phyloP scores from a whole-genome alignment of 2,113 vertebrate genomes.

The Nerophis ophidion region DNA sequence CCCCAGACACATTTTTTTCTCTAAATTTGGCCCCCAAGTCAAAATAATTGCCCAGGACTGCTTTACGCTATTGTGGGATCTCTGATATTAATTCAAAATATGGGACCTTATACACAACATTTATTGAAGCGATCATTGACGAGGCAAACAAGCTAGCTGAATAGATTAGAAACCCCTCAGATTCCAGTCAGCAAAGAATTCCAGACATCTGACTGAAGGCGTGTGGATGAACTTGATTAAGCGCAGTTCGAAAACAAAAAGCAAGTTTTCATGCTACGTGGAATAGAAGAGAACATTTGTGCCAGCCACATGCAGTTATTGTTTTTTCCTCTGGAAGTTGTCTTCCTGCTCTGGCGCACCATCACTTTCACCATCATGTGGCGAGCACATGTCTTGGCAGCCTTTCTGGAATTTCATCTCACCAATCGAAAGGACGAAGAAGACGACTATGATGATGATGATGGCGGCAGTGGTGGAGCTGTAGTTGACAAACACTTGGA shows the following conservation, averaged over 20 bases:
- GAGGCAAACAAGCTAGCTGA: conserved; percentile 6
- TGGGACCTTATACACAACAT: not conserved
- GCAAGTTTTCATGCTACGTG: not conserved
- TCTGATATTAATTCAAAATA: too few species aligned
- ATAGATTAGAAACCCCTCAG: conserved; percentile 19
- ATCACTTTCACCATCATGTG: conserved; percentile 32
- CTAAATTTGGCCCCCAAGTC: too few species aligned
- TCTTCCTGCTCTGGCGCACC: conserved; percentile 13
- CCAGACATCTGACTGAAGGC: conserved; percentile 11
- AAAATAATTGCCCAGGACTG: too few species aligned
- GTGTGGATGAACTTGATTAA: not conserved
- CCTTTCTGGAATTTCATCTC: conserved; percentile 45
- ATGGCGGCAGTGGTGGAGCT: too few species aligned
- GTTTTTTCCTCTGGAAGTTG: conserved; percentile 17
- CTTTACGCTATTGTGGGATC: too few species aligned
- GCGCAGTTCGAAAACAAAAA: conserved; percentile 8
- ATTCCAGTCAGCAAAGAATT: conserved; percentile 29
- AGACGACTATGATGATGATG: conserved; percentile 13
- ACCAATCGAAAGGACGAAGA: conserved; percentile 13
- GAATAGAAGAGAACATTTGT: not conserved
- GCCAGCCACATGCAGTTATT: conserved; percentile 6
- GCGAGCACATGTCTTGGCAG: conserved; percentile 48
- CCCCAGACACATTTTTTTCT: too few species aligned
- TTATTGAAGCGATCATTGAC: conserved; percentile 4
- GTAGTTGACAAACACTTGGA: too few species aligned